Conservation (phyloP, 2,888 invertebrate genomes). For the Antheraea assamensis region DNA sequence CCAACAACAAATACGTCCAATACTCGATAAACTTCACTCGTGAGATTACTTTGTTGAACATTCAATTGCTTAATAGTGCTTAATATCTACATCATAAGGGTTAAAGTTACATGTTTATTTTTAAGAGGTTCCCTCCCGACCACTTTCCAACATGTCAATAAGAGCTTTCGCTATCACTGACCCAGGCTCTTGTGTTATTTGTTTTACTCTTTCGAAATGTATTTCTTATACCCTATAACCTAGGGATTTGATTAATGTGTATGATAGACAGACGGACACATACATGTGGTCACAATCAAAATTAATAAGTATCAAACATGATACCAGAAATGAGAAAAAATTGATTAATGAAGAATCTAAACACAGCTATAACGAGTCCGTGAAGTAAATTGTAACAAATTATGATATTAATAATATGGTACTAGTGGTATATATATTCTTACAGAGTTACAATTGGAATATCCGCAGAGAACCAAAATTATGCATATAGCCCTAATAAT, state of each 20-base stretch:
- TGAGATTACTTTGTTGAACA: conserved; percentile 32
- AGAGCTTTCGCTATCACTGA: conserved; percentile 80
- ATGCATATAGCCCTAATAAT: too few species aligned
- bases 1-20: conserved; percentile 72
- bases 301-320: neutral
- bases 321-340: neutral
- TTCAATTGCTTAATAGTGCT: conserved; percentile 29
- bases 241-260: neutral
- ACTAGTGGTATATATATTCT: too few species aligned
- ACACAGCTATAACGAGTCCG: neutral
- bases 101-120: conserved; percentile 36
- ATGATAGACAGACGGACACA: neutral
- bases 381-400: neutral
- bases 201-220: conserved; percentile 69
- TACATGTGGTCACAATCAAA: neutral
- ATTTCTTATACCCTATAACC: conserved; percentile 44
- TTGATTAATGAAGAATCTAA: neutral
- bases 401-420: neutral
- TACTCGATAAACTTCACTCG: conserved; percentile 65
- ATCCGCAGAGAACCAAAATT: too few species aligned
- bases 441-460: too few species aligned
- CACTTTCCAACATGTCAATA: conserved; percentile 80
- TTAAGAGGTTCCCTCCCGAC: conserved; percentile 45
- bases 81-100: conserved; percentile 38
- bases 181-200: conserved; percentile 64